Conservation (phyloP, 2,888 invertebrate species). For the Drosophila hamatofila region DNA sequence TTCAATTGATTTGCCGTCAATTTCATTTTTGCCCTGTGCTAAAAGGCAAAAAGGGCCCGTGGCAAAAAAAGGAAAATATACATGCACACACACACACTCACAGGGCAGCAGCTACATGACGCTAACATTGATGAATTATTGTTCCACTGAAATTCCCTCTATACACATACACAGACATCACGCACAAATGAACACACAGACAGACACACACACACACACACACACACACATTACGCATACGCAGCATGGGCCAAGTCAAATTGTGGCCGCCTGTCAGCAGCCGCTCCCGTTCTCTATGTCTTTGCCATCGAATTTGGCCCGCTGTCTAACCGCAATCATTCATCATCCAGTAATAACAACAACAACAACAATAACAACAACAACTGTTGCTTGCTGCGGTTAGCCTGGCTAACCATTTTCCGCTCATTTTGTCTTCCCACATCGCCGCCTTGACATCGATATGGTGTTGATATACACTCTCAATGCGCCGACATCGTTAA, state of each 20-base stretch:
- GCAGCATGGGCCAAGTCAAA: conserved; percentile 52
- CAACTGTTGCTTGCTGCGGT: conserved; percentile 46
- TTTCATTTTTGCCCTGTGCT: conserved; percentile 59
- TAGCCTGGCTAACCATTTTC: conserved; percentile 55
- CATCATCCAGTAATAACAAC: conserved; percentile 60
- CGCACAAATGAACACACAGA: conserved; percentile 36
- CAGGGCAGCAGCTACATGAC: conserved; percentile 42
- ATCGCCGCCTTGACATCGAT: conserved; percentile 66
- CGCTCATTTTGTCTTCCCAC: conserved; percentile 49
- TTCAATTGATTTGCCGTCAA: conserved; percentile 81
- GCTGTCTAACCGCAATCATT: conserved; percentile 69
- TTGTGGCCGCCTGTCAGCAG: conserved; percentile 63
- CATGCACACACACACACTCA: conserved; percentile 24
- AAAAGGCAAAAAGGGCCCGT: conserved; percentile 47
- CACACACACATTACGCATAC: conserved; percentile 63
- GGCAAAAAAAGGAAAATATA: conserved; percentile 25
- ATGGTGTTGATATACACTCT: conserved; percentile 67
- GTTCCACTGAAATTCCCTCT: conserved; percentile 26
- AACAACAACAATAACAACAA: conserved; percentile 44
- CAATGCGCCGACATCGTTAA: conserved; percentile 60
- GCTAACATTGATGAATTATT: conserved; percentile 78
- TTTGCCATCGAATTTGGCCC: conserved; percentile 20
- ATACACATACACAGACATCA: not conserved
- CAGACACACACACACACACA: conserved; percentile 23
- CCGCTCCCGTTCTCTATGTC: conserved; percentile 25